Percentiles rank a stretch among this genome's conserved stretches.
These are phyloP conservation scores for Ptychoptera albimana DNA, from an alignment of 2,888 invertebrate species.

Conservation along the genomic window DNA sequence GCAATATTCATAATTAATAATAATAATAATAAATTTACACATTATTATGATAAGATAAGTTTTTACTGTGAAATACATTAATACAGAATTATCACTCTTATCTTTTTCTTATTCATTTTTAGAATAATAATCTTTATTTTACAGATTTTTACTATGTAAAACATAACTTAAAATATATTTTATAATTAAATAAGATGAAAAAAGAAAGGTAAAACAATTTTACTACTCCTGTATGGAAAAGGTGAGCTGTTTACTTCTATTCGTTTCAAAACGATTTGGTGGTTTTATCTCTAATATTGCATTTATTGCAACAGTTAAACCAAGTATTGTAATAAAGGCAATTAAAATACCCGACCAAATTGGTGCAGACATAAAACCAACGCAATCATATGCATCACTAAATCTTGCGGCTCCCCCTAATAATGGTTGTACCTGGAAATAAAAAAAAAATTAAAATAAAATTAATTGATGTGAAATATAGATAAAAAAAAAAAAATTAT, in stretches of 20 bases:
- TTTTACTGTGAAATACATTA: no score
- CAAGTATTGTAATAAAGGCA: constrained; percentile 53
- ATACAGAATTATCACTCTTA: no score
- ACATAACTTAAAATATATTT: no score
- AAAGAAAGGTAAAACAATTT: no score
- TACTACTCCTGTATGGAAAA: constrained; percentile 57
- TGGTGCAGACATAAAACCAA: constrained; percentile 77
- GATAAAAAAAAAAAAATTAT: background rate
- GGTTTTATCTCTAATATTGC: constrained; percentile 89
- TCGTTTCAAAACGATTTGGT: constrained; percentile 94
- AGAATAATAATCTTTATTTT: no score
- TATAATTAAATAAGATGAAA: no score
- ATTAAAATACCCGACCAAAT: constrained; percentile 88
- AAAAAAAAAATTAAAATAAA: constrained; percentile 1
- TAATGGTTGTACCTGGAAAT: constrained; percentile 36
- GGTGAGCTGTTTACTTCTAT: constrained; percentile 81
- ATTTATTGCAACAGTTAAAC: constrained; percentile 62
- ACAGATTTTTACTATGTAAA: no score
- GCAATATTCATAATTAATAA: no score
- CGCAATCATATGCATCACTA: constrained; percentile 70
- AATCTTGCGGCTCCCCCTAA: constrained; percentile 41
- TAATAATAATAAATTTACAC: no score
- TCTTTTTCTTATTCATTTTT: no score
- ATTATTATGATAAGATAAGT: no score
- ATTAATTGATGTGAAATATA: no score